A percentile compares a stretch with the other conserved stretches of the same genome.
Evolutionary conservation across 2,797 vertebrate genomes (phyloP).

Genomic region (Dryobates pubescens): DNA sequence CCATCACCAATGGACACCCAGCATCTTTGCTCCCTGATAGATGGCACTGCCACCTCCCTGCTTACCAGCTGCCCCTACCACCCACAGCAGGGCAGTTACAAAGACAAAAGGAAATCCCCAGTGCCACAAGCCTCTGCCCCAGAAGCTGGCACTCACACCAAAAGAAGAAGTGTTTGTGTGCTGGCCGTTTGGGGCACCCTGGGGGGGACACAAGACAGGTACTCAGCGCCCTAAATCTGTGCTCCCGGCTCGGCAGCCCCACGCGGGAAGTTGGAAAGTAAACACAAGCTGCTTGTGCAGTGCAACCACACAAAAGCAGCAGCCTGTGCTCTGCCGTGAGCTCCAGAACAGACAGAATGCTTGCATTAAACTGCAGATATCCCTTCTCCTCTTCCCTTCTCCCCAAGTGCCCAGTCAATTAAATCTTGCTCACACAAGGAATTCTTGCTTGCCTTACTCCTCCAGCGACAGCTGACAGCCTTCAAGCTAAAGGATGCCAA

Average conservation of each 20-base stretch:
- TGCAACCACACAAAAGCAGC: background rate
- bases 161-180: background rate
- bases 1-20: background rate
- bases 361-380: background rate
- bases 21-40: fast-evolving
- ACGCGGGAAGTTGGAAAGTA: background rate
- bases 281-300: conserved; percentile 33
- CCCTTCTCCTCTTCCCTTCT: background rate
- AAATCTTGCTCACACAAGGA: conserved; percentile 9
- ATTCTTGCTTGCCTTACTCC: background rate
- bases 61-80: background rate
- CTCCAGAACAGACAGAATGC: background rate
- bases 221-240: background rate
- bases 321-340: background rate
- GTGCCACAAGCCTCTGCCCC: background rate
- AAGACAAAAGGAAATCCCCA: background rate
- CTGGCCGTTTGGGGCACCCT: background rate
- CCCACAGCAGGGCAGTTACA: background rate
- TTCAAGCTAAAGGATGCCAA: background rate
- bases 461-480: background rate
- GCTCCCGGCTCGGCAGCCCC: background rate
- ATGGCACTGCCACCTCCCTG: background rate
- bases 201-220: background rate
- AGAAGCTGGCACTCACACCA: background rate
- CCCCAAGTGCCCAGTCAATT: background rate